A percentile compares a stretch with the other conserved stretches of the same genome.
These are phyloP conservation scores for Halcyon leucocephala DNA, from an alignment of 2,797 vertebrate genomes.

Conservation along the genomic window DNA sequence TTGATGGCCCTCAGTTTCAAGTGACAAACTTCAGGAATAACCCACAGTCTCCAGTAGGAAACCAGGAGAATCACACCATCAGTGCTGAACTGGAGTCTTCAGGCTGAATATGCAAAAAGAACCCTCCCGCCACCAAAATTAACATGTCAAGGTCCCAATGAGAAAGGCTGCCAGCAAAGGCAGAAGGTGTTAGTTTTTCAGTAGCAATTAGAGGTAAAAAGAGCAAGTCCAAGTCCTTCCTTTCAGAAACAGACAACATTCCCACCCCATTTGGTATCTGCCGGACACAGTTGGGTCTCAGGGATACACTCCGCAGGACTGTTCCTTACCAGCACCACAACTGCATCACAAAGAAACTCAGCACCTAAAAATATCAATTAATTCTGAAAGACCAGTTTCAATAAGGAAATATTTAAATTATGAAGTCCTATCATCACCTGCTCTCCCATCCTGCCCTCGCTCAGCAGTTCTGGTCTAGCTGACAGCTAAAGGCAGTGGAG, in stretches of 20 bases:
- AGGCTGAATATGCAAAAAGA: neutral
- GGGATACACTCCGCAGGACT: neutral
- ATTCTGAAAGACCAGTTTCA: neutral
- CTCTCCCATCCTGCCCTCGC: neutral
- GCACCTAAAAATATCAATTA: neutral
- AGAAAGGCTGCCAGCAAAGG: neutral
- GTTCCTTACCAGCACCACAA: fast-evolving
- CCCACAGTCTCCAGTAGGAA: neutral
- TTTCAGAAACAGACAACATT: neutral
- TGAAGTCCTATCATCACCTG: neutral
- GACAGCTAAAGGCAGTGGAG: neutral
- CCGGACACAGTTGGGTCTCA: neutral
- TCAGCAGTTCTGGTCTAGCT: neutral
- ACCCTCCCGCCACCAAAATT: neutral
- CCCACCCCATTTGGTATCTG: neutral
- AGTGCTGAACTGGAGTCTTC: neutral
- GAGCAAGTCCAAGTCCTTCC: neutral
- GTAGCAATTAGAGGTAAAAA: neutral
- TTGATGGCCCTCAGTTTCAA: neutral
- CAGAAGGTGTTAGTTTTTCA: neutral
- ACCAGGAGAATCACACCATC: neutral
- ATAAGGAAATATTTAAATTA: neutral
- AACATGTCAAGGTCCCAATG: neutral
- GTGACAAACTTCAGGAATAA: neutral
- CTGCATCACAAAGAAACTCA: neutral